Evolutionary conservation across 2,888 invertebrate species (phyloP).

Genomic region (Timandra comae): DNA sequence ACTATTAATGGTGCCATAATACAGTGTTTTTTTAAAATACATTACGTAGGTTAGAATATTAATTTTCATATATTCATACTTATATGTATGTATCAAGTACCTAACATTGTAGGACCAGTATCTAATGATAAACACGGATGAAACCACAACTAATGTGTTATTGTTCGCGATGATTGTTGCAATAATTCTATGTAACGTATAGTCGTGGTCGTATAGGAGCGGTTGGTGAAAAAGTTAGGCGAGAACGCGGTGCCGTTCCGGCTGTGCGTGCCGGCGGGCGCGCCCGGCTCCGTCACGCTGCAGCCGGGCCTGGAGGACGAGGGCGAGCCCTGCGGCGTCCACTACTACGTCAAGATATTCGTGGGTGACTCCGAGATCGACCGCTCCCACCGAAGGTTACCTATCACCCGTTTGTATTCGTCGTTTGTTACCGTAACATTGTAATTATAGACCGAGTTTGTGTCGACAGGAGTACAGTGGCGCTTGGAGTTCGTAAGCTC

Average conservation of each 20-base stretch:
- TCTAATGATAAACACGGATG: too few species aligned
- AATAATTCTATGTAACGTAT: not conserved
- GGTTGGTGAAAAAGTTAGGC: conserved; percentile 91
- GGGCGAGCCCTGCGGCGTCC: conserved; percentile 94
- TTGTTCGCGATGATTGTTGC: too few species aligned
- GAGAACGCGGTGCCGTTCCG: conserved; percentile 90
- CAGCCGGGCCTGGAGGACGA: conserved; percentile 91
- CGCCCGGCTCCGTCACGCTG: conserved; percentile 94
- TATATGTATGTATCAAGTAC: too few species aligned
- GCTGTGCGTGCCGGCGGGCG: conserved; percentile 86
- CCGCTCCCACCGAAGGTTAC: conserved; percentile 87
- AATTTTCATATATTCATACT: too few species aligned
- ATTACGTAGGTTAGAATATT: too few species aligned
- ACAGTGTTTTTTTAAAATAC: too few species aligned
- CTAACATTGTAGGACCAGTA: too few species aligned
- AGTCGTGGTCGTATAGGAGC: conserved; percentile 75
- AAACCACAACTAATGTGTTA: too few species aligned
- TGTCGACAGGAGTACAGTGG: conserved; percentile 86
- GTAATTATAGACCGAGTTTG: not conserved
- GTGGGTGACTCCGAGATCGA: conserved; percentile 88
- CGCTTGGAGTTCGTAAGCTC: conserved; percentile 92
- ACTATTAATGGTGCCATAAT: too few species aligned
- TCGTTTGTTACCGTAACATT: too few species aligned
- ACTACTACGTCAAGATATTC: conserved; percentile 93
- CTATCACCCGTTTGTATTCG: too few species aligned